Evolutionary conservation across 1,140 invertebrate species (phyloP).

Genomic region (Bombus huntii): DNA sequence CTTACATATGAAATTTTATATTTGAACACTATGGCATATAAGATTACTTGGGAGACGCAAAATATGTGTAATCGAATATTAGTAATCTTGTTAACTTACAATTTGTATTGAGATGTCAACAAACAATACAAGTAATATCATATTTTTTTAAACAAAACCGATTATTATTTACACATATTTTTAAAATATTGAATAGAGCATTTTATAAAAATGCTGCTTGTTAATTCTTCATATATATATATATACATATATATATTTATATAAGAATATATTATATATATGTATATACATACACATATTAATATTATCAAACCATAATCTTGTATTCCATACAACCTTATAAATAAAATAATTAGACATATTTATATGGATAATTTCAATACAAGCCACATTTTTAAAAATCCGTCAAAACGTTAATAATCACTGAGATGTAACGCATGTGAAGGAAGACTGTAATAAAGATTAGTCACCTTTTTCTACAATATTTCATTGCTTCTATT

Average conservation of each 20-base stretch:
- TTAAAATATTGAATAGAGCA: constrained; percentile 12
- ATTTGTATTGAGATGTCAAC: constrained; percentile 37
- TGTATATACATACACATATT: neutral
- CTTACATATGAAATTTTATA: constrained; percentile 18
- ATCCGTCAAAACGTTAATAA: constrained; percentile 36
- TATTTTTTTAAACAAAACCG: constrained; percentile 11
- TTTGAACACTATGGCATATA: constrained; percentile 59
- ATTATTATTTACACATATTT: constrained; percentile 20
- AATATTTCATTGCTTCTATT: constrained; percentile 74
- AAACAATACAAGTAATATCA: constrained; percentile 11
- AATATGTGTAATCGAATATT: constrained; percentile 30
- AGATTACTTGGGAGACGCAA: constrained; percentile 27
- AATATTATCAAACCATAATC: constrained; percentile 15
- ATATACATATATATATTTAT: neutral
- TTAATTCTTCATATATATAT: neutral
- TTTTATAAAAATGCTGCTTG: constrained; percentile 43
- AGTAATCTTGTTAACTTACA: constrained; percentile 26
- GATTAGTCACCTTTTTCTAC: constrained; percentile 70
- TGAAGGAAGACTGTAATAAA: constrained; percentile 61
- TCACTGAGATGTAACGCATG: constrained; percentile 33
- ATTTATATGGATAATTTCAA: constrained; percentile 33
- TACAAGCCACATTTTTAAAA: constrained; percentile 32
- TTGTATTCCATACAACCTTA: constrained; percentile 23
- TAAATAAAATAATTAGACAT: constrained; percentile 36
- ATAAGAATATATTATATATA: constrained; percentile 9